Evolutionary conservation across 2,797 vertebrate genomes (phyloP), one percentile per base, ranked within the genome.

Genomic region (Glyptemys insculpta): DNA sequence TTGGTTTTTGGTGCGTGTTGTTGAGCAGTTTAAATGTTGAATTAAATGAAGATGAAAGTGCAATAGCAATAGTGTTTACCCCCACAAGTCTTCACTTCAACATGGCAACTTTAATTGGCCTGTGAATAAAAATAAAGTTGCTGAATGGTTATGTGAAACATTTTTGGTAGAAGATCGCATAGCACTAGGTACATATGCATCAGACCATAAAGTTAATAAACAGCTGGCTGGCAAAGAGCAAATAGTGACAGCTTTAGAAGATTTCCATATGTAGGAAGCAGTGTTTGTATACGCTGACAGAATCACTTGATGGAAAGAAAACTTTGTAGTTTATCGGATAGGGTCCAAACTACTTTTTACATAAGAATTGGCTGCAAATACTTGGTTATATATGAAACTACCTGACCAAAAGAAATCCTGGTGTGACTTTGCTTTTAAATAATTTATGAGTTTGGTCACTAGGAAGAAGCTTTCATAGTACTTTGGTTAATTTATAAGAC

Each of bases 1-100:
- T 34, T 62, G 31, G 15, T 16, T 62, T 62, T 16, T 62, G 59
- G 15, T 56, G 76, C 57, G 52, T 90, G 90, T 85, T 88, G 80
- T 93, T 52, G 49, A 41, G 37, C 90, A 85, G 59, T 87, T 87
- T 95, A 90, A 78, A 6, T 57, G n/a, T 34, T 88, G 84, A 88
- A 81, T 94, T 87, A 68, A 93, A 82, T 49, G 0, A 87, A 53
- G 53, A 59, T 59, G 29, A 29, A n/a, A 62, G 25, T 86, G 15
- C 52, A 62, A 78, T 8, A 52, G 12, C 37, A 78, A 25, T 49
- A 21, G 65, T 18, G 8, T 89, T 89, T 76, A 68, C 4, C 87
- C 27, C 83, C 79, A 0, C 76, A 81, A 62, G 29, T 29, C 49
- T 91, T 92, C n/a, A 7, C 18, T 52, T 87, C 57, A 54, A 81